These are phyloP conservation scores for Sebastes trivittatus DNA, from an alignment of 2,797 vertebrate species.

Conservation along the genomic window DNA sequence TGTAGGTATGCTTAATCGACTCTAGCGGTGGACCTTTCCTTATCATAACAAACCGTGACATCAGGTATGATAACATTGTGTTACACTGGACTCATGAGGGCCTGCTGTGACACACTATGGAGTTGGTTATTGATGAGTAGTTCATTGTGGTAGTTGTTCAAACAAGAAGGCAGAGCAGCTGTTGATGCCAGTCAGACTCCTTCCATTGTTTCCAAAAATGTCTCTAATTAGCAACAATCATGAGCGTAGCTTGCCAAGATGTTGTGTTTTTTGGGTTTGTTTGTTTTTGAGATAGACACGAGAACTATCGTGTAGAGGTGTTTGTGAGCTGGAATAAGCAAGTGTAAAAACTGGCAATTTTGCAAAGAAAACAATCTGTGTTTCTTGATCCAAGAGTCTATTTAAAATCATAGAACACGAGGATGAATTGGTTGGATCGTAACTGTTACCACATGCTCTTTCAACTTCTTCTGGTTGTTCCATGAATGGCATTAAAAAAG, in stretches of 20 bases:
- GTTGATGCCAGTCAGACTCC: neutral
- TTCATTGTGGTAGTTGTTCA: neutral
- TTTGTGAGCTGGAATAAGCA: neutral
- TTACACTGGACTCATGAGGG: neutral
- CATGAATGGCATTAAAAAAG: neutral
- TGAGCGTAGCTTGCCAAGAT: neutral
- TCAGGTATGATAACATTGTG: conserved; percentile 60
- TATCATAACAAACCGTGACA: conserved; percentile 55
- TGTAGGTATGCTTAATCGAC: conserved; percentile 44
- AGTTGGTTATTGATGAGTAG: conserved; percentile 19
- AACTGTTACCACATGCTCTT: neutral
- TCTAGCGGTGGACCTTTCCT: conserved; percentile 26
- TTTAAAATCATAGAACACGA: neutral
- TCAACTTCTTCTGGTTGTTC: neutral
- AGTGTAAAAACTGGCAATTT: neutral
- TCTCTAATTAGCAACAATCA: neutral
- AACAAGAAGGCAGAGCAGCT: conserved; percentile 11
- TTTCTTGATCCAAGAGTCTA: neutral
- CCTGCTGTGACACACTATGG: conserved; percentile 4
- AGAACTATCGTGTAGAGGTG: neutral
- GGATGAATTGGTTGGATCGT: neutral
- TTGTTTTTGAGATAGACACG: neutral
- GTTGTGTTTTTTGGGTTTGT: neutral
- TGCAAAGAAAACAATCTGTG: neutral
- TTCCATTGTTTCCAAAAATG: neutral